Evolutionary conservation across 53 echinoderm and acorn worm species (phyloP).

Genomic region (Hippasteria phrygiana): DNA sequence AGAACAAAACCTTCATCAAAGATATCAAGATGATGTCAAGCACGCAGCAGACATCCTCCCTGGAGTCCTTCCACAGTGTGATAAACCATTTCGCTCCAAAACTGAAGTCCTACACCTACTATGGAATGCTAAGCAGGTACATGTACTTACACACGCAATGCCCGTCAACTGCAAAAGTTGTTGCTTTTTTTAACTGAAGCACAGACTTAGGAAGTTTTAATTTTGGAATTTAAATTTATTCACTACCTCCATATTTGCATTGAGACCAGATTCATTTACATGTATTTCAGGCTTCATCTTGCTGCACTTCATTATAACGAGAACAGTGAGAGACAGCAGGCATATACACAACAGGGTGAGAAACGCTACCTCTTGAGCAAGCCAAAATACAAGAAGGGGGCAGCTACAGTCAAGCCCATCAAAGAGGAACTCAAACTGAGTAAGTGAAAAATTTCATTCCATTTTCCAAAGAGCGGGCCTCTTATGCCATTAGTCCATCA

Average conservation of each 20-base stretch:
- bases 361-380: slow-evolving; percentile 38
- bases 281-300: slow-evolving; percentile 54
- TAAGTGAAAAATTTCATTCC: not conserved
- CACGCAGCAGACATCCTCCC: slow-evolving; percentile 64
- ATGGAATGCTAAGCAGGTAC: slow-evolving; percentile 17
- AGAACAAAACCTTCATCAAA: slow-evolving; percentile 43
- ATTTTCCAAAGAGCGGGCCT: not conserved
- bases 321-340: slow-evolving; percentile 69
- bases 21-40: slow-evolving; percentile 65
- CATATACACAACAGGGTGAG: slow-evolving; percentile 45
- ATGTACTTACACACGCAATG: not conserved
- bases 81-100: slow-evolving; percentile 49
- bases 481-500: no score
- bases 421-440: slow-evolving; percentile 38
- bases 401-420: slow-evolving; percentile 56
- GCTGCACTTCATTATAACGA: slow-evolving; percentile 63
- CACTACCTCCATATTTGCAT: not conserved
- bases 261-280: not conserved
- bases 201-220: not conserved
- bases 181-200: no score
- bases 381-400: slow-evolving; percentile 63
- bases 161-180: not conserved
- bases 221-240: not conserved
- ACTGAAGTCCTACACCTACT: not conserved
- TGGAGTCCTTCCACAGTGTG: slow-evolving; percentile 60